Evolutionary conservation across 2,888 invertebrate genomes (phyloP).

Genomic region (Agonopterix heracliana): DNA sequence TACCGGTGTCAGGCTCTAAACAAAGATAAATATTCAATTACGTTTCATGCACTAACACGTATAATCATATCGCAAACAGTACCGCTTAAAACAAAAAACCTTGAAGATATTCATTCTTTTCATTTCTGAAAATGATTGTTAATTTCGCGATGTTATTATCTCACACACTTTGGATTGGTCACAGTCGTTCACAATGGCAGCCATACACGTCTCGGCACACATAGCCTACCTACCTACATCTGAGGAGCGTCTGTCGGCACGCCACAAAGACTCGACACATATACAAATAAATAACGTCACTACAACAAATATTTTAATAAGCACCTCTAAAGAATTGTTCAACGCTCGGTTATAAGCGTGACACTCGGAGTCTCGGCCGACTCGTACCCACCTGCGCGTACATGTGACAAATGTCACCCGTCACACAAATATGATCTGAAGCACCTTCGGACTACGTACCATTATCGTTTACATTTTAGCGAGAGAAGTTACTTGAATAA

Average conservation of each 20-base stretch:
- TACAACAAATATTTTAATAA: constrained; percentile 77
- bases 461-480: constrained; percentile 20
- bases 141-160: constrained; percentile 61
- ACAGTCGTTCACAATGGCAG: constrained; percentile 56
- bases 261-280: constrained; percentile 58
- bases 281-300: constrained; percentile 72
- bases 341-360: constrained; percentile 60
- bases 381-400: constrained; percentile 43
- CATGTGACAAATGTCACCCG: constrained; percentile 15
- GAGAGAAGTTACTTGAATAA: constrained; percentile 33
- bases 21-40: too few species aligned
- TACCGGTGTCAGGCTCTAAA: too few species aligned
- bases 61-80: too few species aligned
- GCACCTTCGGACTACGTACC: constrained; percentile 15
- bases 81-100: too few species aligned
- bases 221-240: constrained; percentile 40
- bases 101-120: not conserved
- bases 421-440: constrained; percentile 21
- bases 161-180: constrained; percentile 55
- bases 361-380: constrained; percentile 36
- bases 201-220: constrained; percentile 24
- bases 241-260: constrained; percentile 47
- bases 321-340: constrained; percentile 67
- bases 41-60: too few species aligned
- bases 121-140: constrained; percentile 21